Evolutionary conservation across 2,797 vertebrate species (phyloP).

Genomic region (Hyperoplus immaculatus): DNA sequence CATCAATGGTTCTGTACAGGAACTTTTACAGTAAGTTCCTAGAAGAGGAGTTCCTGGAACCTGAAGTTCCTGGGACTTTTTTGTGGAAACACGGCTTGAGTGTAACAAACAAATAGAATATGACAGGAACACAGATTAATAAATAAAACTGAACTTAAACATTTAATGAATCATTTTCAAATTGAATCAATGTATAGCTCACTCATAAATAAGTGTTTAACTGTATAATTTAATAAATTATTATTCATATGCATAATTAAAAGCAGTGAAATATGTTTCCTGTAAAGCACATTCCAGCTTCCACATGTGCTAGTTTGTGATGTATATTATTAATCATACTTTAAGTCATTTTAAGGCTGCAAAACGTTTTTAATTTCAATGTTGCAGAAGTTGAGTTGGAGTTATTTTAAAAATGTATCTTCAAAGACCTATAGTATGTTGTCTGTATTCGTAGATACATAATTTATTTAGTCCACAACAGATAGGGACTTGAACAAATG

Average conservation of each 20-base stretch:
- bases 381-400: neutral
- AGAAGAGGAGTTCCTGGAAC: too few relatives aligned
- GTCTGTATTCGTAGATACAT: neutral
- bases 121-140: neutral
- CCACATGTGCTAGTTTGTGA: neutral
- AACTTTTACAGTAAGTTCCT: too few relatives aligned
- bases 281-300: neutral
- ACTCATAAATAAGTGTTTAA: neutral
- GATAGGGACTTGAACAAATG: neutral
- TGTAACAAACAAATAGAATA: neutral
- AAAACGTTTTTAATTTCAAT: neutral
- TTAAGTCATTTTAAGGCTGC: too few relatives aligned
- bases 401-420: neutral
- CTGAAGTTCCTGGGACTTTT: too few relatives aligned
- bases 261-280: neutral
- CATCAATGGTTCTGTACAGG: too few relatives aligned
- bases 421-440: neutral
- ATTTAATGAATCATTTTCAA: neutral
- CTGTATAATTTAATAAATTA: neutral
- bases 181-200: neutral
- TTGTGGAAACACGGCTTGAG: too few relatives aligned
- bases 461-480: constrained; percentile 2
- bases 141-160: neutral
- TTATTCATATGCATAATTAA: neutral
- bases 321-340: neutral